Conservation (phyloP, 2,797 vertebrate species). For the Psittacula derbiana region DNA sequence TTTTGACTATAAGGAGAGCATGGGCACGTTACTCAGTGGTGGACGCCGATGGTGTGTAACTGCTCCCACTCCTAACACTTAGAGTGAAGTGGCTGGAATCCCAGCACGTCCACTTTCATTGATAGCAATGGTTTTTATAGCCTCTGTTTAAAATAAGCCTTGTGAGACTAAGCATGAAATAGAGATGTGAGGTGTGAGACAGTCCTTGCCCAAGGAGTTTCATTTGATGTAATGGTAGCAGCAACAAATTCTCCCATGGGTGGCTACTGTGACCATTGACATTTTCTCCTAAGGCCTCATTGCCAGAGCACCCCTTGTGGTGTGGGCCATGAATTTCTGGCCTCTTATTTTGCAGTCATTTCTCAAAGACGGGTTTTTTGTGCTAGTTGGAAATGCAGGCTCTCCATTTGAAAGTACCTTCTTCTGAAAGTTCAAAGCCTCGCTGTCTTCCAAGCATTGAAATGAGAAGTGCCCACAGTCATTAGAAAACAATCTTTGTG, state of each 20-base stretch:
- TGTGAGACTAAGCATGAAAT: background rate
- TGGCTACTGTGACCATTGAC: background rate
- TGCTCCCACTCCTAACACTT: background rate
- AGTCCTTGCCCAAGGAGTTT: background rate
- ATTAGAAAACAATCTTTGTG: slow-evolving; percentile 21
- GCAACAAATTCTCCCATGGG: background rate
- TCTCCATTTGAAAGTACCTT: background rate
- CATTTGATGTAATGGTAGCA: background rate
- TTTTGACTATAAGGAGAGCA: background rate
- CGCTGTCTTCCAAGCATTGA: background rate
- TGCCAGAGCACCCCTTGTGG: background rate
- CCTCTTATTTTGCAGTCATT: background rate
- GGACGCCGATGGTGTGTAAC: fast-evolving
- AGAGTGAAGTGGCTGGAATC: background rate
- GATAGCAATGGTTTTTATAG: background rate
- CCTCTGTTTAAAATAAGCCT: background rate
- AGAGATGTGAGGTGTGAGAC: background rate
- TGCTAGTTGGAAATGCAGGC: background rate
- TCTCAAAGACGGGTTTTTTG: background rate
- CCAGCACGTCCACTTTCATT: background rate
- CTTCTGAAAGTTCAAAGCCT: background rate
- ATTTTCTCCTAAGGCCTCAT: background rate
- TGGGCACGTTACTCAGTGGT: background rate
- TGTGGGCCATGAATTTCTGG: background rate
- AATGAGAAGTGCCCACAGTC: background rate